A percentile compares a stretch with the other conserved stretches of the same genome.
Evolutionary conservation across 2,797 vertebrate species (phyloP).

Genomic region (Rhadinocentrus ornatus): DNA sequence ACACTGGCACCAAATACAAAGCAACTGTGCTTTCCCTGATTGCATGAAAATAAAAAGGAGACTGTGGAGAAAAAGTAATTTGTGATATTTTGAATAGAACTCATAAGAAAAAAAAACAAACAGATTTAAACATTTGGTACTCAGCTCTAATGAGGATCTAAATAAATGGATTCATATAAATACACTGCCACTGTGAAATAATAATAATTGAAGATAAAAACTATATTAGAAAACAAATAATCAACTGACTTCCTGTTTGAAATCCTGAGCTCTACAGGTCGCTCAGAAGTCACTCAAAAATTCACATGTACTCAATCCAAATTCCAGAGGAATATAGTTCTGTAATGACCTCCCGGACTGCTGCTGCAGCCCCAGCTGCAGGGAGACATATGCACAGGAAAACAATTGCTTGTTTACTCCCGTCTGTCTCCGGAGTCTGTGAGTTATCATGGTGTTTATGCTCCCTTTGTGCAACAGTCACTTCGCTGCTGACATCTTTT

Average conservation of each 20-base stretch:
- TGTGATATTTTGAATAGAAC: slow-evolving; percentile 28
- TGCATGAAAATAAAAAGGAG: slow-evolving; percentile 43
- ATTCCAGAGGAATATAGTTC: slow-evolving; percentile 56
- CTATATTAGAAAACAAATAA: slow-evolving; percentile 11
- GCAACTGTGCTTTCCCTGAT: slow-evolving; percentile 50
- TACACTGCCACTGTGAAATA: background rate
- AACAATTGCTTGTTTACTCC: slow-evolving; percentile 65
- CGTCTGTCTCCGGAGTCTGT: slow-evolving; percentile 43
- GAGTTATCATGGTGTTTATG: slow-evolving; percentile 51
- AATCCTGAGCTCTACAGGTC: slow-evolving; percentile 35
- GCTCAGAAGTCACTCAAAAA: slow-evolving; percentile 38
- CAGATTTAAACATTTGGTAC: slow-evolving; percentile 19
- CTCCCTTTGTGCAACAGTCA: slow-evolving; percentile 51
- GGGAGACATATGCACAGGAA: slow-evolving; percentile 43
- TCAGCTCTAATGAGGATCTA: background rate
- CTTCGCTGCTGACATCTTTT: slow-evolving; percentile 47
- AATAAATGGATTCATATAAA: slow-evolving; percentile 6
- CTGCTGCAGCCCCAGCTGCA: slow-evolving; percentile 39
- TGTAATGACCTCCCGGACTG: slow-evolving; percentile 46
- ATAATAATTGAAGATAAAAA: slow-evolving; percentile 23
- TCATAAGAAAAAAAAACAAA: background rate
- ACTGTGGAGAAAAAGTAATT: slow-evolving; percentile 35
- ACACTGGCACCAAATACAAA: slow-evolving; percentile 68
- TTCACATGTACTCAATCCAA: slow-evolving; percentile 47
- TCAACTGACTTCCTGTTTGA: slow-evolving; percentile 55